Percentiles rank a stretch among this genome's conserved stretches.
phyloP scores from a whole-genome alignment of 1,140 invertebrate species.

The Aphidius gifuensis region DNA sequence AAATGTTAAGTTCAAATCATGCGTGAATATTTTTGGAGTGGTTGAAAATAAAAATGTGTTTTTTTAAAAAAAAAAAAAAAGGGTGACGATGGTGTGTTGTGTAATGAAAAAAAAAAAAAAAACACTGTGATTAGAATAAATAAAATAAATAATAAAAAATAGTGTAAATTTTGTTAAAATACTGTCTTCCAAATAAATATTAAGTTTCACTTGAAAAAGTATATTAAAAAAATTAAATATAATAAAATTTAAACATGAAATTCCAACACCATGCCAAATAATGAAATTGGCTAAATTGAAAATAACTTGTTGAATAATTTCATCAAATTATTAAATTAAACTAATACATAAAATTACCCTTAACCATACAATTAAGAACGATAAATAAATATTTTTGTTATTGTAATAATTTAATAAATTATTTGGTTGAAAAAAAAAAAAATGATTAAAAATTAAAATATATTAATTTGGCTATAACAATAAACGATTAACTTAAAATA shows the following conservation, averaged over 20 bases:
- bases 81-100: no score
- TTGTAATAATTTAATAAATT: slow-evolving; percentile 25
- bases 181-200: background rate
- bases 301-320: no score
- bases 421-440: no score
- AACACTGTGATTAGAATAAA: no score
- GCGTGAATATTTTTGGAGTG: no score
- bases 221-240: no score
- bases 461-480: slow-evolving; percentile 1
- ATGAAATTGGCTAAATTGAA: background rate
- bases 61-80: no score
- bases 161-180: slow-evolving; percentile 24
- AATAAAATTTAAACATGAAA: no score
- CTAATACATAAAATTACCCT: slow-evolving; percentile 19
- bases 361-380: slow-evolving; percentile 31
- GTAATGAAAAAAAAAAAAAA: no score
- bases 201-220: no score
- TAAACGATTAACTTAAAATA: slow-evolving; percentile 15
- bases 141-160: slow-evolving; percentile 15
- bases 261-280: slow-evolving; percentile 33
- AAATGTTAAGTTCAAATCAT: no score
- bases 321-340: slow-evolving; percentile 10
- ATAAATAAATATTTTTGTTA: slow-evolving; percentile 21
- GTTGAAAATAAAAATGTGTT: no score
- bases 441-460: slow-evolving; percentile 1